These are phyloP conservation scores for Pterocles orientalis DNA, from an alignment of 2,113 vertebrate species.

Conservation along the genomic window DNA sequence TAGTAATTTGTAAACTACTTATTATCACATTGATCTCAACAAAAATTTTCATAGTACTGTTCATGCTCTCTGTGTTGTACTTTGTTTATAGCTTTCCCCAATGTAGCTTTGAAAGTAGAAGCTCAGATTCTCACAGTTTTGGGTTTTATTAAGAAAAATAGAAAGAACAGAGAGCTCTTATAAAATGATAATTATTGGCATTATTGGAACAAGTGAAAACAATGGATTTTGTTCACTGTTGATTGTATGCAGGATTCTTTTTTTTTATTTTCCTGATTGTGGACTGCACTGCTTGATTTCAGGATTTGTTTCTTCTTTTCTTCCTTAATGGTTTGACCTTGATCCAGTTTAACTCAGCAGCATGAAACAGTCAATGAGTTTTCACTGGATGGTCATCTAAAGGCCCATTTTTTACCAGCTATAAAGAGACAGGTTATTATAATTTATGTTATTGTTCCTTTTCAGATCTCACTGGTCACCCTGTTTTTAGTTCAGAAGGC, in stretches of 20 bases:
- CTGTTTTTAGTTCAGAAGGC: not conserved
- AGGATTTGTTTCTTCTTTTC: not conserved
- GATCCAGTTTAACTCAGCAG: not conserved
- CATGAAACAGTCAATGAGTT: not conserved
- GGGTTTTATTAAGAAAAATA: not conserved
- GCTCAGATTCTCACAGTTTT: not conserved
- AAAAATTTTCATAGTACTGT: not conserved
- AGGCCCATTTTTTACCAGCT: not conserved
- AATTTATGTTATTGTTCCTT: not conserved
- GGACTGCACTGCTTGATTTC: not conserved
- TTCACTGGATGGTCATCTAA: not conserved
- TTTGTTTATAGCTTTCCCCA: not conserved
- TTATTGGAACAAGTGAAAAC: not conserved
- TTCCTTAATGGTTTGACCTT: not conserved
- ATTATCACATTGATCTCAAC: not conserved
- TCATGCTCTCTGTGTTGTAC: not conserved
- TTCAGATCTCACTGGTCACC: not conserved
- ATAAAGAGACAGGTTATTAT: not conserved
- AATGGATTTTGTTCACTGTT: not conserved
- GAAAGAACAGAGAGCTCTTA: not conserved
- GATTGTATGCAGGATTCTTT: not conserved
- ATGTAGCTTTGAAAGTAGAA: not conserved
- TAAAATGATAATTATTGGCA: not conserved
- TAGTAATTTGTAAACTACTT: not conserved
- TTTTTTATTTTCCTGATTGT: not conserved